Base-by-base conservation (phyloP, 1,140 invertebrate species). In the Cheumatopsyche charites region DNA sequence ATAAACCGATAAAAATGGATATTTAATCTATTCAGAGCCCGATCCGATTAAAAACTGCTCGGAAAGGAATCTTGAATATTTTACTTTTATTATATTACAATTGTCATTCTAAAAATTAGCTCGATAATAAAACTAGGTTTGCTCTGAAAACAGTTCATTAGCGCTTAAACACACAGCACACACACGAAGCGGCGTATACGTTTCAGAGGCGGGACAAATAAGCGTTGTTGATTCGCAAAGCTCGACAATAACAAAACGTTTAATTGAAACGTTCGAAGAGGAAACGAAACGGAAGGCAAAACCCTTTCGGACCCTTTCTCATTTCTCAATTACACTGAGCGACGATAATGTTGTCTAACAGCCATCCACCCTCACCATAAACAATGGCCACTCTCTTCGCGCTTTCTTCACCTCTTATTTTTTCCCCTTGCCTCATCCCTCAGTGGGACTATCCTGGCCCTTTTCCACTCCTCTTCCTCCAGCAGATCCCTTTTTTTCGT, bases 1-100 rank as follows among this genome's bases (percentile, higher is more conserved):
- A 63, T 71, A 71, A 63, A 71, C 70, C 23, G 61, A 71, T 71
- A 71, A 63, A 61, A 69, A 71, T 71, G 61, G 61, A 71, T 63
- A 71, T 71, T 71, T 71, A 49, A 71, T 65, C 42, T 42, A 42
- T 65, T 65, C 15, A 15, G 17, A 52, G 2, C 15, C 19, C 21
- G 21, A 26, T 25, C 9, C 9, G 29, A 36, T 36, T 36, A 36
- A 36, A 36, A 36, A 36, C 29, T 36, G 29, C 29, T 36, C n/a
- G n/a, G n/a, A n/a, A n/a, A n/a, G n/a, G n/a, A n/a, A n/a, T n/a
- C n/a, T n/a, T n/a, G n/a, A n/a, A n/a, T n/a, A n/a, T n/a, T n/a
- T n/a, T n/a, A n/a, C n/a, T n/a, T n/a, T n/a, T n/a, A n/a, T n/a
- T n/a, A n/a, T n/a, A n/a, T n/a, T n/a, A n/a, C n/a, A n/a, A n/a